These are phyloP conservation scores for Calyptomena viridis DNA, from an alignment of 2,113 vertebrate genomes.

Conservation along the genomic window DNA sequence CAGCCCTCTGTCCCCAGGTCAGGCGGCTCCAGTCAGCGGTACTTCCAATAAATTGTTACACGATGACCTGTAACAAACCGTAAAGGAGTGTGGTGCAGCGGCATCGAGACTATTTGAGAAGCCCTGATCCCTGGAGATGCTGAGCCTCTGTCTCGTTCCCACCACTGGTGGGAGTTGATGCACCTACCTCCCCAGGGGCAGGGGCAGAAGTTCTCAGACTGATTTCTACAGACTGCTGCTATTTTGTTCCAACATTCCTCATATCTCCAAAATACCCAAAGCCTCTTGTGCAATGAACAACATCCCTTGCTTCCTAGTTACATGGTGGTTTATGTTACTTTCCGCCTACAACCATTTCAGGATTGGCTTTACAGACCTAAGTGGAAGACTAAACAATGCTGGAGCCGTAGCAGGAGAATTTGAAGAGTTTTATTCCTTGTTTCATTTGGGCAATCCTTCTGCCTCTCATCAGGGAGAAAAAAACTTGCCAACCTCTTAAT, in stretches of 20 bases:
- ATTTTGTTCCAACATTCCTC: constrained; percentile 54
- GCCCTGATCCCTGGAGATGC: neutral
- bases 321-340: constrained; percentile 64
- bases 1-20: neutral
- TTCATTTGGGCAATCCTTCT: constrained; percentile 66
- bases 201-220: constrained; percentile 15
- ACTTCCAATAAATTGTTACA: neutral
- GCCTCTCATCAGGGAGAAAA: constrained; percentile 66
- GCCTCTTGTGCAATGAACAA: constrained; percentile 59
- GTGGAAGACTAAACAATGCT: constrained; percentile 69
- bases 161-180: neutral
- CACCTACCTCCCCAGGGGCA: neutral
- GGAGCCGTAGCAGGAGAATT: constrained; percentile 64
- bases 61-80: neutral
- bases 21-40: neutral
- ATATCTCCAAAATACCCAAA: constrained; percentile 63
- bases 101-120: neutral
- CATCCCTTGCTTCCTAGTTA: constrained; percentile 52
- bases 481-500: constrained; percentile 51
- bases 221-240: constrained; percentile 55
- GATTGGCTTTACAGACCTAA: constrained; percentile 58
- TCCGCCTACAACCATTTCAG: constrained; percentile 60
- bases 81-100: neutral
- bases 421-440: constrained; percentile 59
- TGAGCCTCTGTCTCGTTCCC: neutral